These are phyloP conservation scores for Alcedo atthis DNA, from an alignment of 2,797 vertebrate species.

Conservation along the genomic window DNA sequence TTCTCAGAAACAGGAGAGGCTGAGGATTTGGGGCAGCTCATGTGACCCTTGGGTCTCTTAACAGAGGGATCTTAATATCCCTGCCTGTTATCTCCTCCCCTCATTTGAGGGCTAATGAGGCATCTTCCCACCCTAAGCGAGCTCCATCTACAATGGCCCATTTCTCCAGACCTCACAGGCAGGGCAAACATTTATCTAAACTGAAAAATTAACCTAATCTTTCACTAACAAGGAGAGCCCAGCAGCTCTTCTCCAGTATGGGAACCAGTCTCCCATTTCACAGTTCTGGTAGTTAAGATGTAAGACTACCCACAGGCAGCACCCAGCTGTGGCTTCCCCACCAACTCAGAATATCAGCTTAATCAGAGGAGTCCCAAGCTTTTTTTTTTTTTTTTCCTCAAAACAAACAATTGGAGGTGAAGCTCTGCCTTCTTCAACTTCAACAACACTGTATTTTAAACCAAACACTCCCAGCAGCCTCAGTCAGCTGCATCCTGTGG, in stretches of 20 bases:
- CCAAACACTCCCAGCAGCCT: fast-evolving
- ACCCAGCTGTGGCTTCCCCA: background rate
- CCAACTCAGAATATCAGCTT: background rate
- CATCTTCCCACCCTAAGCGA: background rate
- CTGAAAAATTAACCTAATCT: background rate
- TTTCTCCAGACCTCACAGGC: background rate
- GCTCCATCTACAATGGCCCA: background rate
- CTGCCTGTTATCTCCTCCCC: constrained; percentile 9
- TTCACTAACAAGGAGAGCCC: background rate
- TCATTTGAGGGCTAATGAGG: constrained; percentile 45
- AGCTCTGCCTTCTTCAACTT: background rate
- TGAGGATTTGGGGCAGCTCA: constrained; percentile 5
- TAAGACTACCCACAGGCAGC: background rate
- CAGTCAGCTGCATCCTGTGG: background rate
- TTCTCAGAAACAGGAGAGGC: background rate
- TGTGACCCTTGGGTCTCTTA: background rate
- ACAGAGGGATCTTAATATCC: background rate
- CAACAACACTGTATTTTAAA: background rate
- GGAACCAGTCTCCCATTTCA: background rate
- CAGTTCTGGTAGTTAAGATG: background rate
- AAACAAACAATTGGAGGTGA: background rate
- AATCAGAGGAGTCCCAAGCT: background rate
- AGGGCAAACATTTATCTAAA: background rate
- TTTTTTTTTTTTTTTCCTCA: background rate
- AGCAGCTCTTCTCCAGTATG: background rate